Base-by-base conservation (phyloP, 92 coral and sea anemone genomes). In the Phymanthus crucifer region DNA sequence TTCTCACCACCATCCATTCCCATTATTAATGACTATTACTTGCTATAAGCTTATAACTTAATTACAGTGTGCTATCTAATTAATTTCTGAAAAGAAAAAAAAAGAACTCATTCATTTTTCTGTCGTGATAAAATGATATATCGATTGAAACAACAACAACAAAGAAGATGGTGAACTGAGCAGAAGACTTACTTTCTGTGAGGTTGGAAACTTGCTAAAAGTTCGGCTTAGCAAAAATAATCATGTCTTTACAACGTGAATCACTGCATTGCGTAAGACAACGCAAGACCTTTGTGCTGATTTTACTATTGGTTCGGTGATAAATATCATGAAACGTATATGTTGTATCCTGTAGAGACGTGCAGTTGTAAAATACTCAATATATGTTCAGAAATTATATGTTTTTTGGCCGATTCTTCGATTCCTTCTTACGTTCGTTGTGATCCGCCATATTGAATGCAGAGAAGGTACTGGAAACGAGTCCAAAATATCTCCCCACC, bases 1-100 rank as follows among this genome's bases (percentile, higher is more conserved):
- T 40, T 71, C 21, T 71, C 13, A 10, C 57, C 47, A 29, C 50
- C 70, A 10, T 75, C 79, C 32, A 52, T 35, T 23, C 79, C 79
- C 79, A 75, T 75, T 33, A 12, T 69, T 18, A 66, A 14, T 10
- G 0, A 24, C 27, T 61, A 1, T 24, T 61, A 18, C 29, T 29
- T 6, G 64, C 68, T 24, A 10, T 24, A 61, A 27, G 13, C 8
- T 21, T 2, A 24, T 19, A 54, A 21, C 16, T 45, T 45, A 45
- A 45, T 45, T 17, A 45, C 50, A 45, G 16, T 45, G 13, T 17
- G 1, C 16, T 45, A 9, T 45, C n/a, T n/a, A n/a, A n/a, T n/a
- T n/a, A n/a, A 7, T 43, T 43, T 10, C 48, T 43, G 13, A 2
- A 11, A 11, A 11, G 48, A 43, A 43, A 6, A 38, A 38, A 38